Evolutionary conservation across 2,113 vertebrate genomes (phyloP).

Genomic region (Podiceps cristatus): DNA sequence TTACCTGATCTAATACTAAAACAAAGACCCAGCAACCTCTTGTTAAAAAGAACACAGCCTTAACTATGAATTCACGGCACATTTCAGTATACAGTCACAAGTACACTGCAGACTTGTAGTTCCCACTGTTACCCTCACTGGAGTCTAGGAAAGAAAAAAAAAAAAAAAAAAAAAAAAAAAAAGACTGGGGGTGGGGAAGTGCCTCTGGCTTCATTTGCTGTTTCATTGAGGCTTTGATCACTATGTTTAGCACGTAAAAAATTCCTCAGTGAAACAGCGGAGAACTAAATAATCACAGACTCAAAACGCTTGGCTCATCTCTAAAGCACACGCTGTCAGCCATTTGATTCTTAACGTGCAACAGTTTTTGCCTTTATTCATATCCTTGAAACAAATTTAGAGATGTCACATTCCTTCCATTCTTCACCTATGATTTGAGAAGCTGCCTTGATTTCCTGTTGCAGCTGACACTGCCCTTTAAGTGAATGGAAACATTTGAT

Average conservation of each 20-base stretch:
- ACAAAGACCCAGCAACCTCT: neutral
- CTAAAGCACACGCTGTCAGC: slow-evolving; percentile 1
- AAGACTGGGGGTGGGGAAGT: neutral
- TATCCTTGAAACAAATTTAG: slow-evolving; percentile 71
- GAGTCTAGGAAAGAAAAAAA: neutral
- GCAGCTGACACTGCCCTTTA: slow-evolving; percentile 72
- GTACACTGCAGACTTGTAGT: neutral
- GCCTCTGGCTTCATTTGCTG: slow-evolving; percentile 16
- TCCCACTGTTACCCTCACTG: neutral
- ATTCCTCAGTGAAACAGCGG: slow-evolving; percentile 48
- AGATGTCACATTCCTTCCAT: slow-evolving; percentile 69
- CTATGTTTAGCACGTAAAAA: slow-evolving; percentile 48
- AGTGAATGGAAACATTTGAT: slow-evolving; percentile 49
- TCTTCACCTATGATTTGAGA: slow-evolving; percentile 70
- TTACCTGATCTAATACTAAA: neutral
- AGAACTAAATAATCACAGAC: slow-evolving; percentile 48
- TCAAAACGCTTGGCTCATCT: slow-evolving; percentile 36
- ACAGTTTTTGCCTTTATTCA: slow-evolving; percentile 56
- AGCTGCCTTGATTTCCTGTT: slow-evolving; percentile 67
- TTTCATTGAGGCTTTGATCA: slow-evolving; percentile 57
- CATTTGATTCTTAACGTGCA: neutral
- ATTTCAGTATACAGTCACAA: neutral
- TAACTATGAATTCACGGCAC: neutral
- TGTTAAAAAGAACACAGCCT: neutral
- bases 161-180: neutral